These are phyloP conservation scores for Brachyopa scutellaris DNA, from an alignment of 2,888 invertebrate species.

Conservation along the genomic window DNA sequence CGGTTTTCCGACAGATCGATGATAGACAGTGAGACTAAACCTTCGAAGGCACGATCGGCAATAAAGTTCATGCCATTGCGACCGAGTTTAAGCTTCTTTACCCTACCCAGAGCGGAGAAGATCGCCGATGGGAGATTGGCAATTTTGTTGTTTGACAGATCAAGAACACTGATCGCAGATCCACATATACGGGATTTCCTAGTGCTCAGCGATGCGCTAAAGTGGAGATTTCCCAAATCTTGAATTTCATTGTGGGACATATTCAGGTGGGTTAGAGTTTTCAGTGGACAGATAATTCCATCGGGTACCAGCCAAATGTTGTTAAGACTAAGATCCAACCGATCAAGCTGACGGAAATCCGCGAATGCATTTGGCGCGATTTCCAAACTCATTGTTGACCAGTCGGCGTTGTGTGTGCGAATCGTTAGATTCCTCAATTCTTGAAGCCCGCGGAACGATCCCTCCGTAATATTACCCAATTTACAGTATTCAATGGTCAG, in stretches of 20 bases:
- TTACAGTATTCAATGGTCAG: constrained; percentile 94
- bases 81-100: constrained; percentile 91
- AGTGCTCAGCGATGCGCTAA: constrained; percentile 85
- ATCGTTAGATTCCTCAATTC: constrained; percentile 93
- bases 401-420: constrained; percentile 91
- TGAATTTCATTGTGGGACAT: constrained; percentile 93
- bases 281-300: constrained; percentile 91
- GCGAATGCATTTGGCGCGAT: constrained; percentile 90
- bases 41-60: constrained; percentile 91
- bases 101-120: constrained; percentile 89
- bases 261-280: constrained; percentile 90
- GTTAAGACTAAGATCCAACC: constrained; percentile 92
- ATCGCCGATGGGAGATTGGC: constrained; percentile 91
- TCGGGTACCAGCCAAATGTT: constrained; percentile 95
- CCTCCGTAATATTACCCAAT: constrained; percentile 91
- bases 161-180: constrained; percentile 89
- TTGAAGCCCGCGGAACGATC: constrained; percentile 90
- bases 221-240: constrained; percentile 93
- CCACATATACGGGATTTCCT: constrained; percentile 82
- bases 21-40: constrained; percentile 90
- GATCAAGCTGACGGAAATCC: constrained; percentile 90
- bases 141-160: constrained; percentile 93
- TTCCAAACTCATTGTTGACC: constrained; percentile 93
- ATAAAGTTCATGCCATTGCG: constrained; percentile 94
- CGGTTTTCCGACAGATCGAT: constrained; percentile 95